A percentile compares a stretch with the other conserved stretches of the same genome.
Conservation (phyloP, 2,888 invertebrate genomes). For the Anoncus sp. region DNA sequence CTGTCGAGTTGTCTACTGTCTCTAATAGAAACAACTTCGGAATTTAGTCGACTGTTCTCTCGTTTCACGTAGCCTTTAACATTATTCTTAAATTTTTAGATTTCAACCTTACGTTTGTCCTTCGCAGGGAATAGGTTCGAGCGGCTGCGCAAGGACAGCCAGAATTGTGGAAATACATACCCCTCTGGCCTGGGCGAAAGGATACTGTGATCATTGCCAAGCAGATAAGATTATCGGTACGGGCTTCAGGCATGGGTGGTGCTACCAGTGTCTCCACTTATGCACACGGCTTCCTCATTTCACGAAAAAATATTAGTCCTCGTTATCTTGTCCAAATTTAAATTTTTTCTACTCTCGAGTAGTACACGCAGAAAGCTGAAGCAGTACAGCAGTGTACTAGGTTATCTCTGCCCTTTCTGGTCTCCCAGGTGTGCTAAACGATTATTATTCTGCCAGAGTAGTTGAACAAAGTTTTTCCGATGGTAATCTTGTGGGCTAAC, state of each 20-base stretch:
- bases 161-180: slow-evolving; percentile 10
- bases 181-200: slow-evolving; percentile 7
- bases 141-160: slow-evolving; percentile 5
- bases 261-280: slow-evolving; percentile 7
- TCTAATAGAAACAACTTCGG: slow-evolving; percentile 11
- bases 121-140: background rate
- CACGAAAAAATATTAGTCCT: slow-evolving; percentile 30
- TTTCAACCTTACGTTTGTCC: background rate
- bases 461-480: slow-evolving; percentile 13
- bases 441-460: slow-evolving; percentile 37
- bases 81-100: slow-evolving; percentile 11
- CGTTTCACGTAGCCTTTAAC: slow-evolving; percentile 3
- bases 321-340: slow-evolving; percentile 30
- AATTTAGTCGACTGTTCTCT: slow-evolving; percentile 6
- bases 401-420: background rate
- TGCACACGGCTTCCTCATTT: slow-evolving; percentile 24
- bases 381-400: background rate
- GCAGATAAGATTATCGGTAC: slow-evolving; percentile 43
- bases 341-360: slow-evolving; percentile 27
- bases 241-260: slow-evolving; percentile 7
- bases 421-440: slow-evolving; percentile 30
- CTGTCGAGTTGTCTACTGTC: slow-evolving; percentile 10
- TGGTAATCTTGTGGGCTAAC: slow-evolving; percentile 17
- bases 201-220: slow-evolving; percentile 28
- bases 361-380: background rate